Conservation (phyloP, 2,797 vertebrate species). For the Aulostomus chinensis region DNA sequence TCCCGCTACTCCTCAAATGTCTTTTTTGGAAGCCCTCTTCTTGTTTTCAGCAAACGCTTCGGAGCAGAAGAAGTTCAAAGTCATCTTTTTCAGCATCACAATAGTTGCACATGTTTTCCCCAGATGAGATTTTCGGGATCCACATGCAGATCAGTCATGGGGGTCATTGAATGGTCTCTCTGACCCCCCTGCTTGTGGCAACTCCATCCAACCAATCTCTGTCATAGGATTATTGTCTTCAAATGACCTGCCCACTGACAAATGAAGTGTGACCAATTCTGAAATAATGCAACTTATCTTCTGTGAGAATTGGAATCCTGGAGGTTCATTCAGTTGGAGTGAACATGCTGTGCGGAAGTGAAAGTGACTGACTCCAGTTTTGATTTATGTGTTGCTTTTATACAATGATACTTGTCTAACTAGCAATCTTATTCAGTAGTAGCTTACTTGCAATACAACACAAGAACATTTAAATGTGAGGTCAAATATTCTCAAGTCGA, state of each 20-base stretch:
- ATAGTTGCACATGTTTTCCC: conserved; percentile 37
- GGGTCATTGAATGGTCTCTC: conserved; percentile 56
- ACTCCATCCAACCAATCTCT: conserved; percentile 45
- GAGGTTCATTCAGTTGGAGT: conserved; percentile 37
- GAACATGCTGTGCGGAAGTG: conserved; percentile 12
- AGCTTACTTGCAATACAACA: background rate
- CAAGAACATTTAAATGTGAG: too few relatives aligned
- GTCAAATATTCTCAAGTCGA: too few relatives aligned
- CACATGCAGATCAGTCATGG: conserved; percentile 38
- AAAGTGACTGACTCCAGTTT: conserved; percentile 16
- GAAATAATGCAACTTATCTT: conserved; percentile 55
- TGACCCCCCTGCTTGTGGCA: conserved; percentile 26
- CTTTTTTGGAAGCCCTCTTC: conserved; percentile 39
- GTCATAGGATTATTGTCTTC: conserved; percentile 65
- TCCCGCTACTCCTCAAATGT: conserved; percentile 39
- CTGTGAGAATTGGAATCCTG: conserved; percentile 32
- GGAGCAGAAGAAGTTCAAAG: conserved; percentile 39
- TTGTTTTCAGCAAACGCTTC: conserved; percentile 35
- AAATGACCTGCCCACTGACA: conserved; percentile 65
- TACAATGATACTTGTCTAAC: background rate
- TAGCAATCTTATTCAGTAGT: background rate
- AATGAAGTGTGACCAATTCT: conserved; percentile 68
- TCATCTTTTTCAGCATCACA: conserved; percentile 36
- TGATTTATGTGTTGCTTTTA: conserved; percentile 6
- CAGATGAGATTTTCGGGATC: conserved; percentile 34